These are phyloP conservation scores for Gnathonemus echidnorhynchus DNA, from an alignment of 2,113 vertebrate species.

Conservation along the genomic window DNA sequence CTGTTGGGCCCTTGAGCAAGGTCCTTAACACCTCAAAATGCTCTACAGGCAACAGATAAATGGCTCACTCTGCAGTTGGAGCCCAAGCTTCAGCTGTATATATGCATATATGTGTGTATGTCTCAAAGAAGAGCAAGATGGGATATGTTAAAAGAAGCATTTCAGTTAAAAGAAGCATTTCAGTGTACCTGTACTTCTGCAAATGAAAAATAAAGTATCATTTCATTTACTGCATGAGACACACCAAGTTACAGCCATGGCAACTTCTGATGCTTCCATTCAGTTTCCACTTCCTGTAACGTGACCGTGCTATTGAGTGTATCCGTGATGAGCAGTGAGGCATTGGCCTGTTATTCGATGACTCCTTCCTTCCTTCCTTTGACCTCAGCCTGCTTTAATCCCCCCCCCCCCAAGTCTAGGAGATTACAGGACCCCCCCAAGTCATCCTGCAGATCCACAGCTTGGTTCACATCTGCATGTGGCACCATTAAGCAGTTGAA, in stretches of 20 bases:
- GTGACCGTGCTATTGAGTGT: neutral
- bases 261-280: neutral
- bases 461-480: neutral
- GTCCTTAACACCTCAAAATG: neutral
- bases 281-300: neutral
- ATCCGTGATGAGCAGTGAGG: neutral
- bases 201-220: neutral
- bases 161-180: neutral
- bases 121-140: neutral
- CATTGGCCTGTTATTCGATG: neutral
- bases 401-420: neutral
- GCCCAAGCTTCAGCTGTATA: neutral
- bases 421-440: neutral
- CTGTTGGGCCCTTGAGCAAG: neutral
- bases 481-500: neutral
- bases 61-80: neutral
- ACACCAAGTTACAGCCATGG: neutral
- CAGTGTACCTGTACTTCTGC: neutral
- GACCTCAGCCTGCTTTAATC: neutral
- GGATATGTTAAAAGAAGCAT: neutral
- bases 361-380: neutral
- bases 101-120: neutral
- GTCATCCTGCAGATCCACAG: neutral
- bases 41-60: neutral
- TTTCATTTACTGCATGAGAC: neutral